Percentiles rank a stretch among this genome's conserved stretches.
Evolutionary conservation across 2,113 vertebrate species (phyloP).

Genomic region (Mohoua ochrocephala): DNA sequence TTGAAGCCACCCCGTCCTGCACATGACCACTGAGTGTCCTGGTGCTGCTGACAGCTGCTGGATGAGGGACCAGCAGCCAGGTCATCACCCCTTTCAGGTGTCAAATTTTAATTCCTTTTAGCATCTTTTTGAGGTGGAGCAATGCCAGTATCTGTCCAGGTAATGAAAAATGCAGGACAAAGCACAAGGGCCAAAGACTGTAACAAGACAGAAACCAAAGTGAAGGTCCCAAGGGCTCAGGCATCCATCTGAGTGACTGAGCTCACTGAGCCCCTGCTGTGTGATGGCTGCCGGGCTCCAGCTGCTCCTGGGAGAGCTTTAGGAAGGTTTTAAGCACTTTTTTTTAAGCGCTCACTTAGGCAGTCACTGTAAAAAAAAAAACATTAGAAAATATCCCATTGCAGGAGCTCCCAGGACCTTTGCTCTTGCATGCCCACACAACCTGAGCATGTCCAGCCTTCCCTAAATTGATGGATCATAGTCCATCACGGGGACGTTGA

Average conservation of each 20-base stretch:
- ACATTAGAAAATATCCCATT: neutral
- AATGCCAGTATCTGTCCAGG: neutral
- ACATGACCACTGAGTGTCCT: fast-evolving
- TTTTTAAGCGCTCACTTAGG: neutral
- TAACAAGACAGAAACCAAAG: neutral
- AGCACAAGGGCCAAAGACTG: neutral
- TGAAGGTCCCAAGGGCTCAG: neutral
- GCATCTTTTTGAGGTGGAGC: neutral
- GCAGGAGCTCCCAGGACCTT: neutral
- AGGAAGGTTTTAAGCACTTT: neutral
- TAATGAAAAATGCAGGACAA: neutral
- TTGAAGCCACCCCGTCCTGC: neutral
- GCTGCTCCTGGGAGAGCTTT: neutral
- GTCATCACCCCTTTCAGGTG: neutral
- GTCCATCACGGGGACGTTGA: neutral
- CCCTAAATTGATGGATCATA: neutral
- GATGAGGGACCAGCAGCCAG: neutral
- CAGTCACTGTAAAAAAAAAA: neutral
- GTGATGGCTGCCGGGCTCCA: neutral
- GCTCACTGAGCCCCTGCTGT: neutral
- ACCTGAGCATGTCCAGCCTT: neutral
- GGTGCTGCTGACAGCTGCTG: neutral
- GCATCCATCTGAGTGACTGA: neutral
- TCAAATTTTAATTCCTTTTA: neutral
- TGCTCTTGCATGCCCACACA: neutral